These are phyloP conservation scores for Malachius bipustulatus DNA, from an alignment of 2,888 invertebrate genomes.

Conservation along the genomic window DNA sequence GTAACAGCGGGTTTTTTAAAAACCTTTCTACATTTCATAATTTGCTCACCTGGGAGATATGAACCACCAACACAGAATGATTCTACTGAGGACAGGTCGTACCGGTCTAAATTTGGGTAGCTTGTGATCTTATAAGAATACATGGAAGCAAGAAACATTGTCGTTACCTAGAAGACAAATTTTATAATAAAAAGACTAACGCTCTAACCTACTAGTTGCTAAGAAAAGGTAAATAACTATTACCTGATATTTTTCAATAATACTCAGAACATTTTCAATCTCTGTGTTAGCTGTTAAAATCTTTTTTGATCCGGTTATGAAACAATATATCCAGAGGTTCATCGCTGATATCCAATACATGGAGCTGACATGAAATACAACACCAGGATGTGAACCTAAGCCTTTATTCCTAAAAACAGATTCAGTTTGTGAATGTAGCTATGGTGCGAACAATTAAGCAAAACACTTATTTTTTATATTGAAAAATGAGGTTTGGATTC, in stretches of 20 bases:
- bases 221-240: constrained; percentile 1
- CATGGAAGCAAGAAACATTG: no score
- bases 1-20: constrained; percentile 28
- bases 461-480: no score
- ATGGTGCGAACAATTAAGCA: no score
- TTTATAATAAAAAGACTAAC: no score
- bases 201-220: no score
- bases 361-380: background rate
- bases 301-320: constrained; percentile 19
- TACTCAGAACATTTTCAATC: constrained; percentile 16
- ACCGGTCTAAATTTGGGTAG: no score
- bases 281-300: constrained; percentile 21
- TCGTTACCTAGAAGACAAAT: no score
- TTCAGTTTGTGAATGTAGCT: no score
- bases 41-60: constrained; percentile 12
- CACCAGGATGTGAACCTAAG: no score
- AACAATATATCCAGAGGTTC: constrained; percentile 16
- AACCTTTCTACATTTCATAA: constrained; percentile 15
- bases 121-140: no score
- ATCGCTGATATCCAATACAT: constrained; percentile 25
- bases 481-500: no score
- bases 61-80: constrained; percentile 16
- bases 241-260: constrained; percentile 29
- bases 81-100: constrained; percentile 7
- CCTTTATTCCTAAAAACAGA: no score